Conservation (phyloP, 1,140 invertebrate species). For the Acromyrmex echinatior region DNA sequence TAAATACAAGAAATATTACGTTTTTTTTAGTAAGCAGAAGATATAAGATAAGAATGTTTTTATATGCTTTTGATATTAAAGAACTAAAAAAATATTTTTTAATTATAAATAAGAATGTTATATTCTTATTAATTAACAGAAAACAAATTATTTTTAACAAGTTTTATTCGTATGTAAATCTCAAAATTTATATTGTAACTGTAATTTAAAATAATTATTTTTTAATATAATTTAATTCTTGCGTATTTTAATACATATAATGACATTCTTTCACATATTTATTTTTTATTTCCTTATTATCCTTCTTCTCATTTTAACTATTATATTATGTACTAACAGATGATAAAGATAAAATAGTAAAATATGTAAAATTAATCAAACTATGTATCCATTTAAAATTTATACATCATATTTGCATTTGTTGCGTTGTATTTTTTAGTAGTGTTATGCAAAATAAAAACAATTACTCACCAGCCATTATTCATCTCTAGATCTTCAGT, state of each 20-base stretch:
- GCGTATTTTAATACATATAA: background rate
- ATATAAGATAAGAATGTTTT: background rate
- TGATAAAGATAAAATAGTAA: no score
- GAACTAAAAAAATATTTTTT: background rate
- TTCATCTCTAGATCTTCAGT: conserved; percentile 21
- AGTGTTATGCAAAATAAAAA: conserved; percentile 8
- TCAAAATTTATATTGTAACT: conserved; percentile 11
- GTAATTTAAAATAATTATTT: conserved; percentile 16
- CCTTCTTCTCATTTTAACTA: background rate
- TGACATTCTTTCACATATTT: background rate
- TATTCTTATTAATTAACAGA: background rate
- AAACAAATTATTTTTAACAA: conserved; percentile 6
- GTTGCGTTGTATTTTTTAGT: background rate
- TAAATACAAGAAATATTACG: background rate
- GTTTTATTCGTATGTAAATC: background rate
- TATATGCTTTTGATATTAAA: background rate
- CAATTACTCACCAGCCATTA: conserved; percentile 59
- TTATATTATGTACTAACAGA: background rate
- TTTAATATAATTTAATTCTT: background rate
- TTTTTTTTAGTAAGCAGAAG: background rate
- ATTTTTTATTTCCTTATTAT: background rate
- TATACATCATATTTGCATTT: conserved; percentile 28
- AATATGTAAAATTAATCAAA: background rate
- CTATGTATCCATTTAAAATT: conserved; percentile 11
- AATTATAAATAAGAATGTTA: background rate